Percentiles rank a stretch among this genome's conserved stretches.
phyloP scores from a whole-genome alignment of 2,113 vertebrate species.

The Ramphastos sulfuratus region DNA sequence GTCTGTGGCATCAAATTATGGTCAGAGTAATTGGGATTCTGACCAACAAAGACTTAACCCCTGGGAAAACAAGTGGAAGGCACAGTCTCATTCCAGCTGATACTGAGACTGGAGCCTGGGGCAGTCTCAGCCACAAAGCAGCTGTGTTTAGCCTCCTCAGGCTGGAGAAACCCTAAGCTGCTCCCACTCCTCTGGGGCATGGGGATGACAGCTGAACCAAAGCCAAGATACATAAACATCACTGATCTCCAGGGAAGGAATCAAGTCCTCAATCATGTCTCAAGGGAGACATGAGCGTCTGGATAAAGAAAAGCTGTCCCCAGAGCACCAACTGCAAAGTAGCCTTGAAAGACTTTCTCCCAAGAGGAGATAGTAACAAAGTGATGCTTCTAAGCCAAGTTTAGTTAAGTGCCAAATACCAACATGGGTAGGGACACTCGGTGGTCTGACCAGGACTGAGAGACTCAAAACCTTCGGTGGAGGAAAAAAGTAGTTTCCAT shows the following conservation, averaged over 20 bases:
- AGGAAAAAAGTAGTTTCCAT: neutral
- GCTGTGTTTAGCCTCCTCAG: conserved; percentile 5
- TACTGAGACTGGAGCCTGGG: neutral
- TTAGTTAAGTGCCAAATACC: neutral
- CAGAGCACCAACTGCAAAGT: neutral
- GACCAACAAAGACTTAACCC: neutral
- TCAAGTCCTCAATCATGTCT: neutral
- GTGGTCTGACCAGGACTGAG: neutral
- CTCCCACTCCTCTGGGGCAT: neutral
- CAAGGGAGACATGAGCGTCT: neutral
- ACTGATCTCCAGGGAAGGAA: neutral
- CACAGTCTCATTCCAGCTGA: neutral
- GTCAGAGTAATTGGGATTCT: conserved; percentile 9
- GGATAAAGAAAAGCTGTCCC: neutral
- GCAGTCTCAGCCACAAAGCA: conserved; percentile 52
- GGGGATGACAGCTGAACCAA: neutral
- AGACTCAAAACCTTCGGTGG: neutral
- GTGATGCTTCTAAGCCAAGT: neutral
- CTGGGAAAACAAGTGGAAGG: neutral
- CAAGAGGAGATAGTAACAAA: neutral
- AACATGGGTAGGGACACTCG: neutral
- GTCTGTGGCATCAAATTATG: neutral
- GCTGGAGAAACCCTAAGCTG: neutral
- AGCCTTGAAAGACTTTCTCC: accelerated
- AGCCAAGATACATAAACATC: neutral